Evolutionary conservation across 2,888 invertebrate genomes (phyloP).

Genomic region (Antheraea yamamai): DNA sequence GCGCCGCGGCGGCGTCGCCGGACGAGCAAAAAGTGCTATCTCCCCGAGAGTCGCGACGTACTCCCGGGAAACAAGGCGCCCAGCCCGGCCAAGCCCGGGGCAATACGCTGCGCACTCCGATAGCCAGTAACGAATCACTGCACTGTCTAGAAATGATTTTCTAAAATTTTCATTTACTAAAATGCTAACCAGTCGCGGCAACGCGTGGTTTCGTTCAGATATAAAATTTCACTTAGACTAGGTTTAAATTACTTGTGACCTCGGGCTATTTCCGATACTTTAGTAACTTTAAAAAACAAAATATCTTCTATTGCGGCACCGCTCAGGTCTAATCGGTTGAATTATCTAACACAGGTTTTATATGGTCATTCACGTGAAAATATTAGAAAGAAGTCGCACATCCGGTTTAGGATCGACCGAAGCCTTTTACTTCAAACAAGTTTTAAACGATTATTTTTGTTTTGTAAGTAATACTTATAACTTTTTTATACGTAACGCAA

Average conservation of each 20-base stretch:
- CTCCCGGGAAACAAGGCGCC: conserved; percentile 74
- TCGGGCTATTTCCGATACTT: conserved; percentile 47
- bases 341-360: conserved; percentile 49
- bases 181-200: conserved; percentile 35
- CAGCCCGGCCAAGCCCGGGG: conserved; percentile 36
- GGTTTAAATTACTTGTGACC: conserved; percentile 37
- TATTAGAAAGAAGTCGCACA: conserved; percentile 47
- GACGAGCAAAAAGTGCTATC: conserved; percentile 76
- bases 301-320: conserved; percentile 32
- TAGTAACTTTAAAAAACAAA: conserved; percentile 45
- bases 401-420: conserved; percentile 42
- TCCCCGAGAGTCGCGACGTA: conserved; percentile 50
- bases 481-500: conserved; percentile 24
- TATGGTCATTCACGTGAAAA: conserved; percentile 43
- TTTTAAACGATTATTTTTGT: conserved; percentile 20
- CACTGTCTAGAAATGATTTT: conserved; percentile 59
- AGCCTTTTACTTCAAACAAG: conserved; percentile 43
- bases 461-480: conserved; percentile 32
- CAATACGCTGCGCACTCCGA: conserved; percentile 50
- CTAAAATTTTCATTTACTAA: conserved; percentile 64
- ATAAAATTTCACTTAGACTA: conserved; percentile 62
- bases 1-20: conserved; percentile 49
- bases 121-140: conserved; percentile 61
- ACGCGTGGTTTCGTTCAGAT: conserved; percentile 42
- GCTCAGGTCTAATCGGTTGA: conserved; percentile 39